Conservation (phyloP, 2,113 vertebrate species). For the Lichenostomus cassidix region DNA sequence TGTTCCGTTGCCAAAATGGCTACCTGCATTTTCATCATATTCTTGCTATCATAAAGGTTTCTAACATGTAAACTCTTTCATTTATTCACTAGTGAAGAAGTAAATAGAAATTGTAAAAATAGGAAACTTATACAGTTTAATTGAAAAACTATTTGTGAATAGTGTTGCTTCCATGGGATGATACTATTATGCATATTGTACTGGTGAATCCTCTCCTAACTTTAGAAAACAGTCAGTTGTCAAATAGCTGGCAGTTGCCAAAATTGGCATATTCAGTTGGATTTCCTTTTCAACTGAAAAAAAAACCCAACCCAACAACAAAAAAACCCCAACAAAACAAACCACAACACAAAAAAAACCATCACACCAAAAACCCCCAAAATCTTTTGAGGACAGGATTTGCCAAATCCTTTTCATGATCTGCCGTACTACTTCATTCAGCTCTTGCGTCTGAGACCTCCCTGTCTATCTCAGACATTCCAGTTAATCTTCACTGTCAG, state of each 20-base stretch:
- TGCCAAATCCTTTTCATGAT: neutral
- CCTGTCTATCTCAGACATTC: neutral
- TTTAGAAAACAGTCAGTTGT: neutral
- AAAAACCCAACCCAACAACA: neutral
- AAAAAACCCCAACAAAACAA: neutral
- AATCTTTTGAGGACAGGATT: neutral
- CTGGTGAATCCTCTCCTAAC: neutral
- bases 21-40: neutral
- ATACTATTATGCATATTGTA: neutral
- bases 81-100: neutral
- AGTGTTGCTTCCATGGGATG: neutral
- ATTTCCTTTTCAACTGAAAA: neutral
- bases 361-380: neutral
- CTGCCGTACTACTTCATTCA: neutral
- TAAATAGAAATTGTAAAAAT: neutral
- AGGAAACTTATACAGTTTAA: neutral
- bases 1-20: neutral
- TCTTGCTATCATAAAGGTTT: neutral
- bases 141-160: neutral
- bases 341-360: neutral
- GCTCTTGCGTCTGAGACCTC: neutral
- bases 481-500: neutral
- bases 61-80: neutral
- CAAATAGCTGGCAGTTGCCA: neutral
- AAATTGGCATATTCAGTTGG: neutral